Conservation (phyloP, 1,140 invertebrate genomes). For the Acromyrmex echinatior region DNA sequence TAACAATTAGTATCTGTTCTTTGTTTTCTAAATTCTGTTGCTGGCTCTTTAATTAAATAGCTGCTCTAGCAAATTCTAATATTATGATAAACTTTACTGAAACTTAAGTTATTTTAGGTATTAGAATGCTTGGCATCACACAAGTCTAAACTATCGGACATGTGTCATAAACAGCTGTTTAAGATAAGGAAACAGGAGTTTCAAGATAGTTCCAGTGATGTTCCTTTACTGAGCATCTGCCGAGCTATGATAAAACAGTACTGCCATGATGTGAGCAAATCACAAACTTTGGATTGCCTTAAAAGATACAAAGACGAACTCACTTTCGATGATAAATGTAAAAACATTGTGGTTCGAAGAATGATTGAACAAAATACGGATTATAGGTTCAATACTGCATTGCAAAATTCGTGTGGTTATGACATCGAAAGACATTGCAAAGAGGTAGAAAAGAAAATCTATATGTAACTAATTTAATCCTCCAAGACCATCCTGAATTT, state of each 20-base stretch:
- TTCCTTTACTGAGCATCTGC: conserved; percentile 93
- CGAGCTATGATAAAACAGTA: conserved; percentile 94
- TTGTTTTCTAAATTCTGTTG: background rate
- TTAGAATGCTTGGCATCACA: conserved; percentile 95
- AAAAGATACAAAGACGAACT: conserved; percentile 93
- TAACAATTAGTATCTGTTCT: background rate
- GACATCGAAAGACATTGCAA: conserved; percentile 91
- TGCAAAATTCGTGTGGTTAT: conserved; percentile 92
- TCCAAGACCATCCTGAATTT: too few species aligned
- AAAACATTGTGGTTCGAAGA: conserved; percentile 94
- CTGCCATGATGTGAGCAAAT: conserved; percentile 90
- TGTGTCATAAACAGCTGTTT: conserved; percentile 94
- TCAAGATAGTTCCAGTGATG: conserved; percentile 94
- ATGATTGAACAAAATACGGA: conserved; percentile 97
- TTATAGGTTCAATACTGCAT: conserved; percentile 95
- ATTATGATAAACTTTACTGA: background rate
- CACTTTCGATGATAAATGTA: conserved; percentile 95
- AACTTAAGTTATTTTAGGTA: conserved; percentile 87
- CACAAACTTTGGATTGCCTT: conserved; percentile 91
- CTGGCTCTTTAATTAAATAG: background rate
- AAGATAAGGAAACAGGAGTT: conserved; percentile 94
- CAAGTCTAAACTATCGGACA: conserved; percentile 89
- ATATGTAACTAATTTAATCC: conserved; percentile 17
- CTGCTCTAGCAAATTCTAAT: background rate
- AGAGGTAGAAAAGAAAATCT: conserved; percentile 81